A percentile compares a stretch with the other conserved stretches of the same genome.
Conservation (phyloP, 2,888 invertebrate genomes). For the Sinotaia quadrata region DNA sequence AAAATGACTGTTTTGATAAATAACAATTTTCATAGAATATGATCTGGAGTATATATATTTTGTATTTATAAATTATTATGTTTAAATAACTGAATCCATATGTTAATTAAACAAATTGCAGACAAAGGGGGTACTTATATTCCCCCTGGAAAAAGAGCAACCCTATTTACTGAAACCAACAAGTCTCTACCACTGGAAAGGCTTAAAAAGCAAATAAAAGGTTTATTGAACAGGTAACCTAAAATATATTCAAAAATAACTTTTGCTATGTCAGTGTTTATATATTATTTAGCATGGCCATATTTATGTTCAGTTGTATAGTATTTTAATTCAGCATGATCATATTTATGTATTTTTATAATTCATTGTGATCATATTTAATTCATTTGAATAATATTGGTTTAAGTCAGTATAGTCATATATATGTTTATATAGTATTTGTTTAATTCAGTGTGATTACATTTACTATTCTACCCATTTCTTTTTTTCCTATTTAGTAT, state of each 20-base stretch:
- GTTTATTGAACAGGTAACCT: conserved; percentile 84
- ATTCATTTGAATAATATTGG: no score
- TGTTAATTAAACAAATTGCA: conserved; percentile 23
- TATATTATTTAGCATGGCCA: background rate
- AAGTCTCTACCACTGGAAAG: conserved; percentile 77
- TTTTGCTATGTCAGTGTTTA: background rate
- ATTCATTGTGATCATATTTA: background rate
- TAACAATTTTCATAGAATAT: no score
- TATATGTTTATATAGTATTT: no score
- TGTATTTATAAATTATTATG: no score
- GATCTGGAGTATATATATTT: no score
- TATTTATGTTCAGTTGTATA: background rate
- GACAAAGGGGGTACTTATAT: conserved; percentile 79
- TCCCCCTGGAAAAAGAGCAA: conserved; percentile 85
- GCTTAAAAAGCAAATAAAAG: conserved; percentile 88
- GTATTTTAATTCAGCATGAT: background rate
- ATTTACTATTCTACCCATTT: background rate
- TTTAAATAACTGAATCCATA: no score
- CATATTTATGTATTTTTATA: background rate
- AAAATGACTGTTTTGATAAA: no score
- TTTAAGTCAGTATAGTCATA: no score
- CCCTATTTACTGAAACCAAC: conserved; percentile 72
- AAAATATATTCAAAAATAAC: background rate
- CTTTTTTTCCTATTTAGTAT: background rate
- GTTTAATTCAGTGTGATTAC: background rate